Evolutionary conservation across 2,113 vertebrate genomes (phyloP).

Genomic region (Dromaius novaehollandiae): DNA sequence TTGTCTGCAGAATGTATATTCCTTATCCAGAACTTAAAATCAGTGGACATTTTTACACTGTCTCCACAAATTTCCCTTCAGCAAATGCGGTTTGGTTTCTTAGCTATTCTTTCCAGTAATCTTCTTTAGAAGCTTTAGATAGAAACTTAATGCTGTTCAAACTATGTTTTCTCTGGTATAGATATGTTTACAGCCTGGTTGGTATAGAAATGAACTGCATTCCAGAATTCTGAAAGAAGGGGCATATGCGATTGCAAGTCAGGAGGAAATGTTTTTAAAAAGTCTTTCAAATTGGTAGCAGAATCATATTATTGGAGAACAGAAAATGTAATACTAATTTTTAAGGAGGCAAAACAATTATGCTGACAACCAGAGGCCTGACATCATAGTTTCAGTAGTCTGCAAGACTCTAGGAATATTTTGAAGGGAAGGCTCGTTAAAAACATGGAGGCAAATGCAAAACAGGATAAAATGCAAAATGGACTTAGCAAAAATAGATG

Average conservation of each 20-base stretch:
- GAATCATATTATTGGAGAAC: background rate
- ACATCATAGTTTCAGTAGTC: background rate
- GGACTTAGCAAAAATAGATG: background rate
- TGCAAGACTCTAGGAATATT: background rate
- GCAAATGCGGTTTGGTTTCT: background rate
- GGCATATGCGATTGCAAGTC: background rate
- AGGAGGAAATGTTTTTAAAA: background rate
- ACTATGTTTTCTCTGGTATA: background rate
- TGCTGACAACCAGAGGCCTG: background rate
- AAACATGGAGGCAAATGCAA: background rate
- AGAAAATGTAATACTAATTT: background rate
- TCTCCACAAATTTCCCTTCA: background rate
- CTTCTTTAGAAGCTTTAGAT: background rate
- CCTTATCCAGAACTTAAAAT: background rate
- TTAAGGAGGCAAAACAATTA: background rate
- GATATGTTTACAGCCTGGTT: rapidly evolving
- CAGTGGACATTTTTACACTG: background rate
- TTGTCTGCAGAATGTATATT: background rate
- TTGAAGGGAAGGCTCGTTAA: background rate
- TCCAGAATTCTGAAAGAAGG: constrained; percentile 1
- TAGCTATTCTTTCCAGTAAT: background rate
- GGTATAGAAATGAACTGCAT: background rate
- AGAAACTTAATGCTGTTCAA: background rate
- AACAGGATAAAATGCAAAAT: background rate
- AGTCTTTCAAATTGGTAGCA: background rate